Evolutionary conservation across 2,113 vertebrate species (phyloP), one percentile per base, ranked within the genome.

Genomic region (Dipodomys ordii): DNA sequence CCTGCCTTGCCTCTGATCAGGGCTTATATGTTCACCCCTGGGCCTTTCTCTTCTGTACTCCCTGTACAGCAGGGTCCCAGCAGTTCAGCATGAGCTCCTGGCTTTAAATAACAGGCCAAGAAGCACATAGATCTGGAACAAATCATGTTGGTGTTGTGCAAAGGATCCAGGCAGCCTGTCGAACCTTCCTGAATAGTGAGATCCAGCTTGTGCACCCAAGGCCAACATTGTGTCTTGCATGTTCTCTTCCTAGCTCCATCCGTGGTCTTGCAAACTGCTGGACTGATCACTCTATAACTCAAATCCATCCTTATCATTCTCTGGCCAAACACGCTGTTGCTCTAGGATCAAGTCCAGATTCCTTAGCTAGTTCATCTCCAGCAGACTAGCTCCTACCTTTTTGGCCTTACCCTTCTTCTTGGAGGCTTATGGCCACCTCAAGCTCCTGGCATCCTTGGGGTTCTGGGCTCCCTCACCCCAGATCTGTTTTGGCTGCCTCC

Each of bases 271-370:
- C 15, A 28, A 35, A n/a, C n/a, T 12, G 9, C 72, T 32, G 7
- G 77, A 77, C 68, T 4, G 49, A 15, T 72, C 78, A 23, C 85
- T 32, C 30, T 7, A 9, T 10, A 39, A 30, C 25, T 44, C 35
- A 64, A 2, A 44, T 69, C 60, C 44, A 49, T 67, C 79, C 57
- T 23, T 0, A 0, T 76, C 19, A 16, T 35, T 32, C 62, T 20
- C 44, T 2, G 0, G 77, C 68, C 72, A 35, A 2, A 62, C n/a
- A 71, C 39, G 25, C 71, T 93, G 1, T 92, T 83, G 92, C 71
- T 92, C 88, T 91, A 83, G 89, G 80, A 83, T 80, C 67, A 35
- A 53, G 30, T 78, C 80, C 93, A 94, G 53, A 16, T 35, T 19
- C 73, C 69, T 46, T 72, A 35, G 90, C 90, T 82, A 49, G 35